A percentile compares a stretch with the other conserved stretches of the same genome.
Conservation (phyloP, 2,888 invertebrate species). For the Drosophila lutescens region DNA sequence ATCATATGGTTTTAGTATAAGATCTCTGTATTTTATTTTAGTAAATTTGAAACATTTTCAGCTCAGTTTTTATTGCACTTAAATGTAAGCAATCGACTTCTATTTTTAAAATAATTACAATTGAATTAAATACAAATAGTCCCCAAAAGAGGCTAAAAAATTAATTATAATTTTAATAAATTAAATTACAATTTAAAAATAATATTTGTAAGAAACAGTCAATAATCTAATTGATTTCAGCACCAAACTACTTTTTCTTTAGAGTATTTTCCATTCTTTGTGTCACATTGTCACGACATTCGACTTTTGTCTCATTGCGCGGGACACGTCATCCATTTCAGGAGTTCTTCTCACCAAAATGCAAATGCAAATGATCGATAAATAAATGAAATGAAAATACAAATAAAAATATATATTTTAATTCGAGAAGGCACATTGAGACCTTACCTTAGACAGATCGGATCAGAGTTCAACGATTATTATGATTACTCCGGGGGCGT, state of each 20-base stretch:
- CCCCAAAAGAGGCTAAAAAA: too few relatives aligned
- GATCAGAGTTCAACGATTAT: slow-evolving; percentile 48
- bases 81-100: too few relatives aligned
- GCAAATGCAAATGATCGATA: slow-evolving; percentile 69
- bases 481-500: slow-evolving; percentile 46
- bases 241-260: background rate
- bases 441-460: slow-evolving; percentile 18
- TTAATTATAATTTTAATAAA: too few relatives aligned
- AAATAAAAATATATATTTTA: slow-evolving; percentile 49
- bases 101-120: too few relatives aligned
- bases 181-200: too few relatives aligned
- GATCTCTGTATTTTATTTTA: too few relatives aligned
- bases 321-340: slow-evolving; percentile 39
- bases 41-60: too few relatives aligned
- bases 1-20: too few relatives aligned
- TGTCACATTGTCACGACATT: background rate
- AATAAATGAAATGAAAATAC: slow-evolving; percentile 41
- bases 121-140: too few relatives aligned
- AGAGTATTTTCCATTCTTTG: slow-evolving; percentile 11
- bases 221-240: too few relatives aligned
- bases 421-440: slow-evolving; percentile 14
- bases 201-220: too few relatives aligned
- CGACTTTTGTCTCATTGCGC: slow-evolving; percentile 2
- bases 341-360: slow-evolving; percentile 18
- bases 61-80: too few relatives aligned